Base-by-base conservation (phyloP, 2,797 vertebrate species). In the Centropyge bicolor region DNA sequence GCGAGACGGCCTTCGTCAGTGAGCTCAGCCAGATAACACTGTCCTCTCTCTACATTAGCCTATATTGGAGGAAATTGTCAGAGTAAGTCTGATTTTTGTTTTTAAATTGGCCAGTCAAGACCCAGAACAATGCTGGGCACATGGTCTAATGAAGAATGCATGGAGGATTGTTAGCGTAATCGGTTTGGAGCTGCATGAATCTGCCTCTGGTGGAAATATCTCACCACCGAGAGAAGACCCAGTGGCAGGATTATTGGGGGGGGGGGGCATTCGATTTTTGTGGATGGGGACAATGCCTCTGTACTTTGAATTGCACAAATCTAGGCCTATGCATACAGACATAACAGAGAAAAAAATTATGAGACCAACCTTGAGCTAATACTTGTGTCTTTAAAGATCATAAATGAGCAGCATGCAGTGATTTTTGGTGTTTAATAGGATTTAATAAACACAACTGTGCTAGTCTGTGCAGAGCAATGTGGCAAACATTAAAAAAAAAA, bases 21-120 rank as follows among this genome's bases (percentile, higher is more conserved):
- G 40, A 76, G 70, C 48, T 49, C 16, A n/a, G 55, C 31, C 69
- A 57, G 64, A 86, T 78, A 38, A 76, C 49, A 38, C 5, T 59
- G 52, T 72, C 71, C 63, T 85, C 31, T 78, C 41, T 65, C 49
- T 51, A 48, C 49, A 67, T 69, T 75, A 76, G 24, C 27, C 8
- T 68, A 6, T 36, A 62, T 70, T 76, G 61, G 49, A 63, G 35
- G 66, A 85, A 86, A 82, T 80, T 84, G 62, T 80, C 62, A 31
- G 31, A 70, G 36, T 75, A 69, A 45, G 64, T 59, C 41, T 49
- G 70, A 81, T 86, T 86, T 31, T 84, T 64, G 49, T 68, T 78
- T 83, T 78, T 72, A 61, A 85, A 88, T 89, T 84, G 74, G 70
- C 22, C 64, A 67, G 74, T 78, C 67, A 68, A 38, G 61, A 84